Conservation (phyloP, 1,140 invertebrate genomes). For the Agrypnia vestita region DNA sequence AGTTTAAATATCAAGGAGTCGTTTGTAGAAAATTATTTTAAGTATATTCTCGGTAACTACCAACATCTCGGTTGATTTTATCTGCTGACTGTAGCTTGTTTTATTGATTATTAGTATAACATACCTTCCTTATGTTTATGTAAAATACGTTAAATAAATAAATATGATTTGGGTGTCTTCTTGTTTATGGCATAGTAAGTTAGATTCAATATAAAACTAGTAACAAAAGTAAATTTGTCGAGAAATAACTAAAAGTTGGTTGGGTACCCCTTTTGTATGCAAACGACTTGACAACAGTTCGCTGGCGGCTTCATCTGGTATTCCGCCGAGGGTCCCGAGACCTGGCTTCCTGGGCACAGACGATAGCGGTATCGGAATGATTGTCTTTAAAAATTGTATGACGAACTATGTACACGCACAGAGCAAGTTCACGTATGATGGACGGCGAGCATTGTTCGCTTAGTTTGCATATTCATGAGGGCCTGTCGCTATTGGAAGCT, state of each 20-base stretch:
- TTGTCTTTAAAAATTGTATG: constrained; percentile 27
- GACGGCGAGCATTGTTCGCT: constrained; percentile 35
- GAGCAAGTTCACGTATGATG: constrained; percentile 25
- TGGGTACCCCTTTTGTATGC: constrained; percentile 9
- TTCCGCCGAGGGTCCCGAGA: background rate
- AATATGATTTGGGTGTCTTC: too few relatives aligned
- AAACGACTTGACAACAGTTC: background rate
- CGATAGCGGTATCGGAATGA: constrained; percentile 18
- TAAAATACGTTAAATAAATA: too few relatives aligned
- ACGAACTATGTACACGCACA: background rate
- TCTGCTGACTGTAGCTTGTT: too few relatives aligned
- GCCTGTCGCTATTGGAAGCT: constrained; percentile 1
- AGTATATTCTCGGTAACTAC: too few relatives aligned
- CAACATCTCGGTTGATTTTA: too few relatives aligned
- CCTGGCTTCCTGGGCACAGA: constrained; percentile 6
- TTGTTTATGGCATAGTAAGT: too few relatives aligned
- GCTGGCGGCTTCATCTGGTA: background rate
- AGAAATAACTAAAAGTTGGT: background rate
- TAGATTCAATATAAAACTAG: too few relatives aligned
- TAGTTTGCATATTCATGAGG: constrained; percentile 45
- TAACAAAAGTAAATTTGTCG: too few relatives aligned
- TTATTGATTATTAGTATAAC: too few relatives aligned
- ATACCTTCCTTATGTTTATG: too few relatives aligned
- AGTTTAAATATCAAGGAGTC: too few relatives aligned
- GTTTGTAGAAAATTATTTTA: too few relatives aligned